These are phyloP conservation scores for Drosophila recens DNA, from an alignment of 2,888 invertebrate genomes.

Conservation along the genomic window DNA sequence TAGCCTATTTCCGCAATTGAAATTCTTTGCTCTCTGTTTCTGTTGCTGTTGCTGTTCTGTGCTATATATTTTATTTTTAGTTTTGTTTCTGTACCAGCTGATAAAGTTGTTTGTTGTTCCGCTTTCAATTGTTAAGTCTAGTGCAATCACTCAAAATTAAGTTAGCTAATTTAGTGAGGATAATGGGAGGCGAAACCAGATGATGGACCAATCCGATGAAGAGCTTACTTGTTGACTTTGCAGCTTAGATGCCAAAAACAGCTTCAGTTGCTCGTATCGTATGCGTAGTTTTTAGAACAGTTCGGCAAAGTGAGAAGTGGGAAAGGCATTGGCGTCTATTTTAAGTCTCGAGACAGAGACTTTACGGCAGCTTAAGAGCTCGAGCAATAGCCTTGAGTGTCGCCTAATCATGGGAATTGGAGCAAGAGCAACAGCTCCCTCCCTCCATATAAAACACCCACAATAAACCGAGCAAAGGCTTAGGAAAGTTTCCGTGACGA, in stretches of 20 bases:
- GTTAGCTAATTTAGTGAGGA: conserved; percentile 7
- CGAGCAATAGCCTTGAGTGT: conserved; percentile 24
- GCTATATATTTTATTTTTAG: not conserved
- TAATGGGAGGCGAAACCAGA: not conserved
- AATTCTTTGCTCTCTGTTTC: conserved; percentile 5
- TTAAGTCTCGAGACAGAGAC: conserved; percentile 51
- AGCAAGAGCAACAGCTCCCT: not conserved
- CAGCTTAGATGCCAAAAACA: conserved; percentile 25
- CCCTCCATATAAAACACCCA: not conserved
- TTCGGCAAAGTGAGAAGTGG: not conserved
- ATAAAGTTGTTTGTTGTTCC: conserved; percentile 20
- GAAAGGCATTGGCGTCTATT: conserved; percentile 25
- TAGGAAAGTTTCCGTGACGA: conserved; percentile 61
- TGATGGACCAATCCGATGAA: conserved; percentile 50
- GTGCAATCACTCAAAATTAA: conserved; percentile 27
- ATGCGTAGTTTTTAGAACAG: not conserved
- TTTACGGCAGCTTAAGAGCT: conserved; percentile 59
- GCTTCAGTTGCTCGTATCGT: not conserved
- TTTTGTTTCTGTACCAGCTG: conserved; percentile 18
- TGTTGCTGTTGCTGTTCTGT: conserved; percentile 18
- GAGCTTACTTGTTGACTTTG: conserved; percentile 69
- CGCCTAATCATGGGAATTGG: conserved; percentile 22
- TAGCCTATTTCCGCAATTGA: conserved; percentile 7
- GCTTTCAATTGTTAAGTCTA: conserved; percentile 19
- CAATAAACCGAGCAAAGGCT: conserved; percentile 38